Conservation (phyloP, 2,797 vertebrate species). For the Epinephelus awoara region DNA sequence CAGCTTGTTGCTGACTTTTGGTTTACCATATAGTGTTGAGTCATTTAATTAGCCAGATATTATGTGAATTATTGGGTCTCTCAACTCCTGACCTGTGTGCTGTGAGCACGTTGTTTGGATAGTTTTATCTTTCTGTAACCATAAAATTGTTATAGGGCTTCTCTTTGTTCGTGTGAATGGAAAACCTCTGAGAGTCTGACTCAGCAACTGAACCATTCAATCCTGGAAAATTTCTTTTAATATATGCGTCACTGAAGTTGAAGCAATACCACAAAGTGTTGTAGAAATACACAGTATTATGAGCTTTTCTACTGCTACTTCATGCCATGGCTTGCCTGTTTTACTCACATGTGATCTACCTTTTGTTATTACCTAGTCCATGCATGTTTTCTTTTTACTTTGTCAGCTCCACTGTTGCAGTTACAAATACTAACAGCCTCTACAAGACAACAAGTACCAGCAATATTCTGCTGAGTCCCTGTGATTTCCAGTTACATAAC, state of each 20-base stretch:
- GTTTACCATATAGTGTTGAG: conserved; percentile 9
- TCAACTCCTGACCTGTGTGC: background rate
- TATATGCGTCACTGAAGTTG: conserved; percentile 48
- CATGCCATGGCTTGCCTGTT: conserved; percentile 42
- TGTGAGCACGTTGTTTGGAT: background rate
- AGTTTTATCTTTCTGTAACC: conserved; percentile 4
- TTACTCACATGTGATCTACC: conserved; percentile 20
- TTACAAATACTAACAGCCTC: background rate
- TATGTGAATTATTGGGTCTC: conserved; percentile 12
- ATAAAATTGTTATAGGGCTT: background rate
- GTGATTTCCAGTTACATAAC: conserved; percentile 71
- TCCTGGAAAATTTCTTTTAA: conserved; percentile 28
- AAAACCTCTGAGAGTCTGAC: conserved; percentile 47
- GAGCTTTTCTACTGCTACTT: conserved; percentile 15
- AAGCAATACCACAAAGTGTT: conserved; percentile 17
- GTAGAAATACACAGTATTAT: conserved; percentile 3
- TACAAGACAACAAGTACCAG: background rate
- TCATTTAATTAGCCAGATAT: conserved; percentile 29
- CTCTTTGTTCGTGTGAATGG: conserved; percentile 10
- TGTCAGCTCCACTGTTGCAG: conserved; percentile 12
- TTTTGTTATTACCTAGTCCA: conserved; percentile 10
- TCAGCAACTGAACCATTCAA: conserved; percentile 39
- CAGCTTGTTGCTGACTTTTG: conserved; percentile 31
- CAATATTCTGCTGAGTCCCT: conserved; percentile 35
- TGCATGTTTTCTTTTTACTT: conserved; percentile 11